These are phyloP conservation scores for Boloria euphrosyne DNA, from an alignment of 2,888 invertebrate genomes.

Conservation along the genomic window DNA sequence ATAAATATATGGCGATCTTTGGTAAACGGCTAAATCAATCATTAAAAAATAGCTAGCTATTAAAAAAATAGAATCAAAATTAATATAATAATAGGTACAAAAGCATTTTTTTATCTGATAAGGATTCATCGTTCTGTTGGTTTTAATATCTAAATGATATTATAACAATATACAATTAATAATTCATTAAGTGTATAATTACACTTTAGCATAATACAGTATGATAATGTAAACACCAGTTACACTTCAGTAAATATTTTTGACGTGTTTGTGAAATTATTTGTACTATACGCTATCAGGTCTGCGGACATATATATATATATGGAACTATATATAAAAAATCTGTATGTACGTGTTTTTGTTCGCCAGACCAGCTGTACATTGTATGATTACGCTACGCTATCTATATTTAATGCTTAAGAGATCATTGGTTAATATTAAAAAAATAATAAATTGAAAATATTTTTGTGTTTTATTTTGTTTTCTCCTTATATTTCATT, in stretches of 20 bases:
- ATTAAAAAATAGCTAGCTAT: no score
- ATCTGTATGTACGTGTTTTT: constrained; percentile 34
- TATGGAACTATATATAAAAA: constrained; percentile 30
- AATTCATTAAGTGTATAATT: neutral
- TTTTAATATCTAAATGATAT: neutral
- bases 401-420: constrained; percentile 76
- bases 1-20: no score
- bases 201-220: neutral
- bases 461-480: constrained; percentile 25
- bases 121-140: no score
- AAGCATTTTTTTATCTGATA: no score
- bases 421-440: constrained; percentile 75
- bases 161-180: neutral
- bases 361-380: constrained; percentile 43
- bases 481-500: no score
- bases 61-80: no score
- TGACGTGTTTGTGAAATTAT: constrained; percentile 57
- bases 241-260: constrained; percentile 29
- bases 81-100: no score
- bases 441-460: constrained; percentile 70
- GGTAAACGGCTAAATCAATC: no score
- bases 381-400: constrained; percentile 60
- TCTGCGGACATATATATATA: constrained; percentile 22
- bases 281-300: constrained; percentile 57
- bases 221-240: constrained; percentile 12